Percentiles rank a stretch among this genome's conserved stretches.
Evolutionary conservation across 1,140 invertebrate genomes (phyloP).

Genomic region (Lucilia cuprina): DNA sequence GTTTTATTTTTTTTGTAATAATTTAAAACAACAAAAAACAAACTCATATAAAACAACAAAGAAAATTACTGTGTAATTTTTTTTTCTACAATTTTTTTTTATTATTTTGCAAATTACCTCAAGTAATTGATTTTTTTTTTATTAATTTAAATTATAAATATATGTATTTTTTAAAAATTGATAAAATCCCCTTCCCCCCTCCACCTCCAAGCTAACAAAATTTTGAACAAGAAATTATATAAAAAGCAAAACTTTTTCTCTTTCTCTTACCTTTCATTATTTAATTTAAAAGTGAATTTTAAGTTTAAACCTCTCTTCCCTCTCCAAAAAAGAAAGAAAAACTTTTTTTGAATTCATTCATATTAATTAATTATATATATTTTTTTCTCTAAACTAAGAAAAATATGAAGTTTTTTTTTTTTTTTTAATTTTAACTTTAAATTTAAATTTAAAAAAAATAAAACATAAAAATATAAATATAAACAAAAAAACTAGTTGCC

Average conservation of each 20-base stretch:
- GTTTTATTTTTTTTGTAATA: neutral
- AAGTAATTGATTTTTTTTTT: conserved; percentile 4
- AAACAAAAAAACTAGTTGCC: neutral
- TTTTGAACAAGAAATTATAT: too few species aligned
- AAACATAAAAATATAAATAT: neutral
- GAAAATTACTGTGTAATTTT: conserved; percentile 9
- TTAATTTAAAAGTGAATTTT: neutral
- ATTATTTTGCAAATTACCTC: neutral
- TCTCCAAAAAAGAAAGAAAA: too few species aligned
- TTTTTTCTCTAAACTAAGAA: neutral
- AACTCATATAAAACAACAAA: neutral
- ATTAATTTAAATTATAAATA: neutral
- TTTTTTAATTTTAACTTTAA: neutral
- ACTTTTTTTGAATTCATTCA: neutral
- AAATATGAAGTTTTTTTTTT: conserved; percentile 1
- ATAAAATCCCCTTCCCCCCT: neutral
- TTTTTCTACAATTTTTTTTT: neutral
- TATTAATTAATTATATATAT: neutral
- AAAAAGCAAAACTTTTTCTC: too few species aligned
- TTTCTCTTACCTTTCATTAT: too few species aligned
- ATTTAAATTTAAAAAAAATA: neutral
- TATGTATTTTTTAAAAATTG: neutral
- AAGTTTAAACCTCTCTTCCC: too few species aligned
- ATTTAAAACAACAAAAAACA: too few species aligned
- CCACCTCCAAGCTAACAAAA: too few species aligned